phyloP scores from a whole-genome alignment of 2,797 vertebrate species.

The Phataginus tetradactyla region DNA sequence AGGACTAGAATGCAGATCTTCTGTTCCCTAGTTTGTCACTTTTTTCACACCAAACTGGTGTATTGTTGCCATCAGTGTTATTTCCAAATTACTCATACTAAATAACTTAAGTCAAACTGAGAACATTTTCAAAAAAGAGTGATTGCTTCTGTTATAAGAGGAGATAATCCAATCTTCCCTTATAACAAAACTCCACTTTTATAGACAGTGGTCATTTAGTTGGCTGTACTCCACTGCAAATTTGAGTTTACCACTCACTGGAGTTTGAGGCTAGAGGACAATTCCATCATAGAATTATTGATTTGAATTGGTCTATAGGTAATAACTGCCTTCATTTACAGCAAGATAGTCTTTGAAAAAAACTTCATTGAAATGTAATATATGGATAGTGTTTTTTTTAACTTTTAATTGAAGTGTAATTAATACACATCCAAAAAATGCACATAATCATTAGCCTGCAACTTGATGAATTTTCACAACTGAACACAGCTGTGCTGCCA shows the following conservation, averaged over 20 bases:
- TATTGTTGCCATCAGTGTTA: background rate
- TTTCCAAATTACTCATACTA: background rate
- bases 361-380: background rate
- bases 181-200: background rate
- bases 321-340: slow-evolving; percentile 1
- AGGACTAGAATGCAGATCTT: background rate
- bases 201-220: background rate
- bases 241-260: slow-evolving; percentile 6
- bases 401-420: background rate
- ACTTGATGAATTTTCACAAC: slow-evolving; percentile 11
- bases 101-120: background rate
- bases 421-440: background rate
- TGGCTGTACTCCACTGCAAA: slow-evolving; percentile 46
- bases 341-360: background rate
- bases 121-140: background rate
- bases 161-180: background rate
- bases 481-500: background rate
- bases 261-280: background rate
- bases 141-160: background rate
- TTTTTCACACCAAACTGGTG: background rate
- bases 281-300: background rate
- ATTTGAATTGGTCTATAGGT: background rate
- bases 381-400: background rate
- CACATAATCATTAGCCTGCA: background rate
- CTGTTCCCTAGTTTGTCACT: background rate